Base-by-base conservation (phyloP, 2,113 vertebrate species). In the Ovis aries region DNA sequence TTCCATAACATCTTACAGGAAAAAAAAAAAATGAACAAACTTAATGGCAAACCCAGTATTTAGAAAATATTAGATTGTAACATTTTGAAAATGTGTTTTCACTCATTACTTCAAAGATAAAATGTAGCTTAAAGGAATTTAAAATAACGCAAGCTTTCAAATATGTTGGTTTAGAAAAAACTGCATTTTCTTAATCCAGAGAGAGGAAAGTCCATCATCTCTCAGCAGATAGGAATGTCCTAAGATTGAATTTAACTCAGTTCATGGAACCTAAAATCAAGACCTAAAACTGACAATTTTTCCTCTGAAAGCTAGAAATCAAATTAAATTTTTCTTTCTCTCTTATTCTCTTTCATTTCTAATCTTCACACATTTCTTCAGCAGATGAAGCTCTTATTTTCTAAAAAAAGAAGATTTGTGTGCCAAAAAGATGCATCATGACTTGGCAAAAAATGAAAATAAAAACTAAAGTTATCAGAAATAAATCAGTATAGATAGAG, bases 61-160 rank as follows among this genome's bases (percentile, higher is more conserved):
- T 91, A 87, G 84, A 90, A 95, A 94, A 31, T 43, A 27, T 89
- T 87, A 52, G n/a, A 71, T 80, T 3, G 60, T 71, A 90, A 48
- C 33, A 86, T 48, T 95, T 67, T 82, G 31, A 86, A 95, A 97
- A 90, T 95, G 36, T 94, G 45, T 88, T 97, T 98, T 93, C 29
- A 89, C 23, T 95, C 36, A 74, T 86, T 84, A n/a, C 16, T 64
- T 53, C 55, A 71, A 77, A 91, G 50, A 77, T 60, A 91, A 97
- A 60, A 60, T 60, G 3, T 52, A 52, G n/a, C 36, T 77, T 86
- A 94, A 48, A 83, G 21, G 19, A 6, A 91, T 67, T 82, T 83
- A 77, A 91, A 96, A 88, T 48, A 77, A 85, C 1, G 2, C 33
- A 89, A 60, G 55, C 5, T 94, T 91, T 67, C 11, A 84, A 89